Base-by-base conservation (phyloP, 2,888 invertebrate genomes). In the Epinotia bilunana region DNA sequence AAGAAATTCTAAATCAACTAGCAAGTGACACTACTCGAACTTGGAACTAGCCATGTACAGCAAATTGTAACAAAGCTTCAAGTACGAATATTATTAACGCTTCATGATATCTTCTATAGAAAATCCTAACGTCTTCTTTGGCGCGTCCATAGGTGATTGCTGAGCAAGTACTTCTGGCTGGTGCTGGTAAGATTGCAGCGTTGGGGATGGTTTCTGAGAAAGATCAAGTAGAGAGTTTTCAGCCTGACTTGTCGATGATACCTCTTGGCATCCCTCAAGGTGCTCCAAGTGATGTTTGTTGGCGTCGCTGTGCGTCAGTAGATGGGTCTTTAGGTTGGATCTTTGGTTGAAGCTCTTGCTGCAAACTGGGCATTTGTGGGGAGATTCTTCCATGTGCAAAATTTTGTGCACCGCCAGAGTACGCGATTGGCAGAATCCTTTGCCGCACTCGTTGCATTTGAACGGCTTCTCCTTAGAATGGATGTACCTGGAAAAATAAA, bases 401-500 rank as follows among this genome's bases (percentile, higher is more conserved):
- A 98, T 98, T 90, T 97, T 98, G 94, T 99, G 99, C 1, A 99
- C 99, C 1, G 99, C 98, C 80, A 99, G 94, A 0, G 99, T 99
- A 69, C 99, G 95, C 28, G 98, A 98, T 88, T 99, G 99, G 89
- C 99, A 99, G 92, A 99, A 99, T 6, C 99, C 99, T 92, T 99
- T 99, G 62, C 99, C 99, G 90, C 99, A 99, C 83, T 99, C 98
- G 4, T 95, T 96, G 90, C 99, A 99, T 87, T 99, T 99, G 94
- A 99, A 99, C 0, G 99, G 99, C 90, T 99, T 99, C 91, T 99
- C 99, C 88, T 99, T 99, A 80, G 98, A 98, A 93, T 99, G 99
- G 80, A 99, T 99, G 93, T 99, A 99, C 88, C 98, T 98, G 95
- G 74, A 94, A 94, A 84, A 85, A 91, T 79, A 84, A 83, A 87